phyloP scores from a whole-genome alignment of 2,797 vertebrate genomes.

The Falco biarmicus region DNA sequence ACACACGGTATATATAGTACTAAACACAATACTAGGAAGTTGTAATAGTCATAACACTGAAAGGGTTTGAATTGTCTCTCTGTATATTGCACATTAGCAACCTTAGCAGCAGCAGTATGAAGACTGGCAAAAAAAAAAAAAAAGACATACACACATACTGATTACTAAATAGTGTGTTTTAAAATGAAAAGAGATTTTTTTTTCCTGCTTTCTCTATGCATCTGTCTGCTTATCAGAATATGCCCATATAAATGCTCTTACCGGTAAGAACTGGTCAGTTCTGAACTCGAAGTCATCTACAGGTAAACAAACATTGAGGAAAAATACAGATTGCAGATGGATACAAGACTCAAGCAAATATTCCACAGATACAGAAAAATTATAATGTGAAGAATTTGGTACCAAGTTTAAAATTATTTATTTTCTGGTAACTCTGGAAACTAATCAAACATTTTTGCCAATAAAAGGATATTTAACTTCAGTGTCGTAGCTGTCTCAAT shows the following conservation, averaged over 20 bases:
- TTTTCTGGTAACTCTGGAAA: not conserved
- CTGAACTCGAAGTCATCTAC: conserved; percentile 98
- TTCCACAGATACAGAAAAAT: not conserved
- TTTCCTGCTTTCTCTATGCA: not conserved
- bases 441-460: not conserved
- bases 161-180: not conserved
- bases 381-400: not conserved
- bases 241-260: conserved; percentile 75
- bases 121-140: not conserved
- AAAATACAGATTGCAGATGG: not conserved
- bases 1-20: fast-evolving
- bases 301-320: conserved; percentile 86
- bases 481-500: conserved; percentile 96
- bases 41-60: not conserved
- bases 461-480: conserved; percentile 96
- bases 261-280: conserved; percentile 95
- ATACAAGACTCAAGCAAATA: not conserved
- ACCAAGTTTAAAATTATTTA: not conserved
- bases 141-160: not conserved
- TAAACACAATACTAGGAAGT: not conserved
- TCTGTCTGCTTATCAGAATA: not conserved
- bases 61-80: not conserved
- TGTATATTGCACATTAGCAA: not conserved
- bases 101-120: not conserved
- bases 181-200: not conserved